Conservation (phyloP, 2,113 vertebrate species). For the Stegostoma tigrinum region DNA sequence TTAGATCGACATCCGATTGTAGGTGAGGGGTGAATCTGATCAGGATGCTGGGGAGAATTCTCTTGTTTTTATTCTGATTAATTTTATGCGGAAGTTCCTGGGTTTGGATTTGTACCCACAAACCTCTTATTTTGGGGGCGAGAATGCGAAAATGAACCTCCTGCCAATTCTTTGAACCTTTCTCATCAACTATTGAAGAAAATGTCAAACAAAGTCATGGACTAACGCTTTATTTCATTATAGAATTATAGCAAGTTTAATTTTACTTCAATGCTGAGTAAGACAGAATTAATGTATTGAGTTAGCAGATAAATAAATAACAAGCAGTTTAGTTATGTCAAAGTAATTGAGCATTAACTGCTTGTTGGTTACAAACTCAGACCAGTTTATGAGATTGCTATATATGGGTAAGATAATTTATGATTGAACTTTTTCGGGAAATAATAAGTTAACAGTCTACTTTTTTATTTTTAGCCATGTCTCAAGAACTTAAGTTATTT, state of each 20-base stretch:
- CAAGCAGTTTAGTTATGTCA: neutral
- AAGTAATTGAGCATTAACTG: neutral
- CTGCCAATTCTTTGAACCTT: neutral
- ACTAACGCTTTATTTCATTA: neutral
- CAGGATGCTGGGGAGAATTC: neutral
- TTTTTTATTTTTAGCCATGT: neutral
- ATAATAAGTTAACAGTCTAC: neutral
- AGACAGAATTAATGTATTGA: neutral
- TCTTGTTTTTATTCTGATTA: neutral
- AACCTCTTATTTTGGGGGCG: neutral
- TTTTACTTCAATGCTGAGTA: neutral
- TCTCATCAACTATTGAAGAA: neutral
- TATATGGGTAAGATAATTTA: neutral
- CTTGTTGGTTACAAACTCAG: neutral
- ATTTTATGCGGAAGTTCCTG: neutral
- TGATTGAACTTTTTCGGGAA: neutral
- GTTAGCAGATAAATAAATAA: neutral
- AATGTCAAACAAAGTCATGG: neutral
- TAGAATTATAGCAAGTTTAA: neutral
- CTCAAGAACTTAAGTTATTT: neutral
- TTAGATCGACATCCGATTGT: neutral
- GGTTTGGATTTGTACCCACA: neutral
- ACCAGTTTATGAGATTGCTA: neutral
- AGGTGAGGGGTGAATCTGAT: neutral
- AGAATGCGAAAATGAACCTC: neutral